phyloP scores from a whole-genome alignment of 2,888 invertebrate genomes.

The Trachelus tabidus region DNA sequence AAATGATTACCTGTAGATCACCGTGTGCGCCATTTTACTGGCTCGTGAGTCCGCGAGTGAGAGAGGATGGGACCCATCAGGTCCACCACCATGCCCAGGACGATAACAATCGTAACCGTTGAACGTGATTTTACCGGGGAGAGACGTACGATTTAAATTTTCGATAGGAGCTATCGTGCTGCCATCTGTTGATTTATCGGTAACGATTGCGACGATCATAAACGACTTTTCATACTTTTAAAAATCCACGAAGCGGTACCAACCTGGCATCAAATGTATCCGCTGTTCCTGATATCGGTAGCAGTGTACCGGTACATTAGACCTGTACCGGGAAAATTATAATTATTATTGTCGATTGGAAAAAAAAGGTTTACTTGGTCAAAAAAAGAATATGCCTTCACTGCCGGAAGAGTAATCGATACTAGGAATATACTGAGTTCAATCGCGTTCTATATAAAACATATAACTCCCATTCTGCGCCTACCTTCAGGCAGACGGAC shows the following conservation, averaged over 20 bases:
- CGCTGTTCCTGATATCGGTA: background rate
- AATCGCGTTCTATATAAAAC: background rate
- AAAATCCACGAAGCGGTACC: background rate
- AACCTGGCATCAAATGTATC: background rate
- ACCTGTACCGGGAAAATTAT: background rate
- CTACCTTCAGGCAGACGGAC: background rate
- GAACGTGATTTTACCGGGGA: conserved; percentile 24
- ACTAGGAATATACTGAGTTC: no score
- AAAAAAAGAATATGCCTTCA: background rate
- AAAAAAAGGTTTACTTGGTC: background rate
- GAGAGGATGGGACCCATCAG: background rate
- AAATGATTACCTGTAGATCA: conserved; percentile 44
- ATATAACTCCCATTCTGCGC: background rate
- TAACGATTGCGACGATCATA: background rate
- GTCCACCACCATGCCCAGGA: background rate
- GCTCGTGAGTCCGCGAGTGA: background rate
- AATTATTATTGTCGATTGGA: background rate
- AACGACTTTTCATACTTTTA: background rate
- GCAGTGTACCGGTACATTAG: no score
- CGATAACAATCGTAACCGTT: conserved; percentile 16
- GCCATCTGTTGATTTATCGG: background rate
- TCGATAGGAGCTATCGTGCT: conserved; percentile 29
- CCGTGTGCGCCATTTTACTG: background rate
- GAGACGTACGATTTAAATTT: conserved; percentile 36
- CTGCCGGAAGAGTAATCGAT: background rate